A percentile compares a stretch with the other conserved stretches of the same genome.
phyloP scores from a whole-genome alignment of 2,113 vertebrate species.

The Oncorhynchus keta region DNA sequence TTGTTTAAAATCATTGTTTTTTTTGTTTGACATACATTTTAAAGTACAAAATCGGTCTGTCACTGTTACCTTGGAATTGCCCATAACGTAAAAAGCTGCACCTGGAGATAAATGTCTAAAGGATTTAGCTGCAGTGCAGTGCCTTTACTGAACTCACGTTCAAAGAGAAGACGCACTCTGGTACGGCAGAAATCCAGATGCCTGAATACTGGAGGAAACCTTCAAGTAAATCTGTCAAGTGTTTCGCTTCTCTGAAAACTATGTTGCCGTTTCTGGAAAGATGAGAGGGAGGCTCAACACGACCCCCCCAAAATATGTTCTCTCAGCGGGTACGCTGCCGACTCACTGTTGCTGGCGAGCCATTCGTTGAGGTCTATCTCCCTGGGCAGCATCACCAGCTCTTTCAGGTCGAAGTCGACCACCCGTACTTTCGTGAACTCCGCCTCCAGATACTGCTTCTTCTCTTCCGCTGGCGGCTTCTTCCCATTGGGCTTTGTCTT shows the following conservation, averaged over 20 bases:
- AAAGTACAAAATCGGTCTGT: too few species aligned
- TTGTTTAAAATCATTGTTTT: too few species aligned
- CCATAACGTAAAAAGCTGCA: too few species aligned
- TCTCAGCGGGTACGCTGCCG: background rate
- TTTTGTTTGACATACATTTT: too few species aligned
- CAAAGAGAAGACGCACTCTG: background rate
- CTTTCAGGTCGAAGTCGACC: slow-evolving; percentile 92
- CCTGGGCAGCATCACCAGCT: slow-evolving; percentile 91
- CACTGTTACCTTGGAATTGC: too few species aligned
- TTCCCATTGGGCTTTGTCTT: slow-evolving; percentile 98
- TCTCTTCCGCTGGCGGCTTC: slow-evolving; percentile 90
- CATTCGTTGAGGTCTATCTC: slow-evolving; percentile 99
- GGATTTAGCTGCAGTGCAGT: background rate
- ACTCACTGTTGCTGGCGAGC: slow-evolving; percentile 98
- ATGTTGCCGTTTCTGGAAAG: too few species aligned
- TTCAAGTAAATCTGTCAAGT: too few species aligned
- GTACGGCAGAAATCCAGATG: background rate
- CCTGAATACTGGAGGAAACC: background rate
- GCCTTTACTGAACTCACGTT: background rate
- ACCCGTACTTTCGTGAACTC: slow-evolving; percentile 93
- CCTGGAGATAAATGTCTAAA: too few species aligned
- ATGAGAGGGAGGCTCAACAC: background rate
- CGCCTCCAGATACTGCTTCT: slow-evolving; percentile 92
- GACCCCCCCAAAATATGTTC: background rate
- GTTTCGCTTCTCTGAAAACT: background rate